These are phyloP conservation scores for Bombus huntii DNA, from an alignment of 1,140 invertebrate genomes.

Conservation along the genomic window DNA sequence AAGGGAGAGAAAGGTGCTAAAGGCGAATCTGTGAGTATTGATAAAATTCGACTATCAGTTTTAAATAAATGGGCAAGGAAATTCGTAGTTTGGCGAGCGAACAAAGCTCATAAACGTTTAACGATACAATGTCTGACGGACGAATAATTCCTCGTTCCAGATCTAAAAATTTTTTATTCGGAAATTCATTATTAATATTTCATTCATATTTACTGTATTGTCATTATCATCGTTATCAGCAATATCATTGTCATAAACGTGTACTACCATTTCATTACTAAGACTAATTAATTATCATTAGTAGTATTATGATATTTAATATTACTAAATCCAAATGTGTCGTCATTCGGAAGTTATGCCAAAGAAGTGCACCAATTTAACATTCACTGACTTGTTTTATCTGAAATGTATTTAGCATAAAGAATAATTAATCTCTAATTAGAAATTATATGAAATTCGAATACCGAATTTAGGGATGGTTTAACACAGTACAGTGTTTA, in stretches of 20 bases:
- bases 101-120: constrained; percentile 7
- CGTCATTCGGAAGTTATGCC: neutral
- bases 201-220: neutral
- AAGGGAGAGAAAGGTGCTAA: constrained; percentile 94
- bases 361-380: neutral
- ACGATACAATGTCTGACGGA: neutral
- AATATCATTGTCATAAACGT: neutral
- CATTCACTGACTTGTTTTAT: neutral
- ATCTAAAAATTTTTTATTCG: neutral
- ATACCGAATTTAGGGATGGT: neutral
- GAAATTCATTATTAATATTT: neutral
- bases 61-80: constrained; percentile 41
- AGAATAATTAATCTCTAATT: neutral
- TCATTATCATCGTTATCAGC: neutral
- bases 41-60: constrained; percentile 67
- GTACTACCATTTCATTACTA: neutral
- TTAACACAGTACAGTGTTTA: neutral
- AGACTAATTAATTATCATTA: neutral
- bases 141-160: neutral
- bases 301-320: neutral
- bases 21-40: constrained; percentile 91
- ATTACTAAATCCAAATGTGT: neutral
- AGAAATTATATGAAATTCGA: neutral
- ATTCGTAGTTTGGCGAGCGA: constrained; percentile 6
- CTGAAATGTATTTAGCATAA: neutral